Percentiles rank a stretch among this genome's conserved stretches.
Evolutionary conservation across 2,888 invertebrate species (phyloP).

Genomic region (Tricholauxania praeusta): DNA sequence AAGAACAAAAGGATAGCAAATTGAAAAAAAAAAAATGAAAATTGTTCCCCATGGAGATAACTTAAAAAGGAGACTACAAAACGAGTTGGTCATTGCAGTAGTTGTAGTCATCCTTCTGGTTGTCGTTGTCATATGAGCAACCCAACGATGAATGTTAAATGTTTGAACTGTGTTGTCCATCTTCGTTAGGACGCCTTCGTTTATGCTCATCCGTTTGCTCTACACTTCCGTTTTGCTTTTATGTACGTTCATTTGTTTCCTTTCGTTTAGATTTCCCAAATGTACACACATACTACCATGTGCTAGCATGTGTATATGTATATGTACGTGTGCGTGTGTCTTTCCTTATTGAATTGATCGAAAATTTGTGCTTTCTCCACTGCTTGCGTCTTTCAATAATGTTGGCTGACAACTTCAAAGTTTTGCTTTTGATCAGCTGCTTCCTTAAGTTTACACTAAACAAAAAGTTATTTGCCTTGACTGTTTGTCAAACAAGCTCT

Average conservation of each 20-base stretch:
- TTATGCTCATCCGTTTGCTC: slow-evolving; percentile 5
- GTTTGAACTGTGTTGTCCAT: slow-evolving; percentile 30
- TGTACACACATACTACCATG: neutral
- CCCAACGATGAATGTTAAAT: slow-evolving; percentile 14
- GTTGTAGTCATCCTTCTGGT: too few species aligned
- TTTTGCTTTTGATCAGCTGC: too few species aligned
- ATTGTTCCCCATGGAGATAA: neutral
- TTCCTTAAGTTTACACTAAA: too few species aligned
- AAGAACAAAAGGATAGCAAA: neutral
- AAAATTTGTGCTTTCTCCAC: neutral
- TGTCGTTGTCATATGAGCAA: slow-evolving; percentile 2
- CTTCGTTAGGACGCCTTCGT: slow-evolving; percentile 27
- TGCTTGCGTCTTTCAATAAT: neutral
- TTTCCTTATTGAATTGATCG: slow-evolving; percentile 9
- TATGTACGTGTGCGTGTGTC: neutral
- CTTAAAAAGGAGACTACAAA: slow-evolving; percentile 11
- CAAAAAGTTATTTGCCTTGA: too few species aligned
- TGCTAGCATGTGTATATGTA: too few species aligned
- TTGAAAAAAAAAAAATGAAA: neutral
- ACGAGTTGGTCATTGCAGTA: neutral
- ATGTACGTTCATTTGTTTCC: slow-evolving; percentile 11
- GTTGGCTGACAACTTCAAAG: too few species aligned
- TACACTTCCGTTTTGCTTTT: slow-evolving; percentile 17
- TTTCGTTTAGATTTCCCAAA: slow-evolving; percentile 21
- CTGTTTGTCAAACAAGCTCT: too few species aligned